These are phyloP conservation scores for Polia nebulosa DNA, from an alignment of 2,888 invertebrate species.

Conservation along the genomic window DNA sequence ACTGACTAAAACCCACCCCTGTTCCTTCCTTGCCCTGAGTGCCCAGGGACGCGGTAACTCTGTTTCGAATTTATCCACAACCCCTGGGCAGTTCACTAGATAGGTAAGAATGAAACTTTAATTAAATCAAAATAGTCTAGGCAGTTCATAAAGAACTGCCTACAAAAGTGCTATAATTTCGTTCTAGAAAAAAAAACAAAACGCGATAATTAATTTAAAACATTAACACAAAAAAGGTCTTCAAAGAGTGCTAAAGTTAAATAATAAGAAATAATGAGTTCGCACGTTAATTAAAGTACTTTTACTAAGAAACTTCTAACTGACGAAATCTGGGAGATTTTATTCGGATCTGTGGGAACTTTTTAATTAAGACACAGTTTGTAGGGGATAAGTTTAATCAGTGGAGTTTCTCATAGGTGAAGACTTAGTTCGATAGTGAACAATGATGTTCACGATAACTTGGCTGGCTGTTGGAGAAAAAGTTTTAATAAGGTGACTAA, in stretches of 20 bases:
- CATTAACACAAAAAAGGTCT: conserved; percentile 34
- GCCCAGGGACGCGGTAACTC: too few species aligned
- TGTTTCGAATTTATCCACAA: too few species aligned
- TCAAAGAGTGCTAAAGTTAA: conserved; percentile 57
- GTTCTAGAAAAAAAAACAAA: conserved; percentile 10
- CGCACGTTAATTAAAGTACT: conserved; percentile 72
- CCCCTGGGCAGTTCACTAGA: too few species aligned
- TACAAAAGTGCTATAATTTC: too few species aligned
- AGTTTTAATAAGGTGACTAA: neutral
- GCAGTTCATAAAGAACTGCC: too few species aligned
- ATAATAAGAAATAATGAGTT: conserved; percentile 74
- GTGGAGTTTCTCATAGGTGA: conserved; percentile 46
- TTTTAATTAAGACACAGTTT: conserved; percentile 70
- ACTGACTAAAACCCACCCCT: too few species aligned
- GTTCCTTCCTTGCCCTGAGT: too few species aligned
- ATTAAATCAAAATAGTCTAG: too few species aligned
- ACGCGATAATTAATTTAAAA: neutral
- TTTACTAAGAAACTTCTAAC: conserved; percentile 66
- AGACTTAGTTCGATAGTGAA: conserved; percentile 17
- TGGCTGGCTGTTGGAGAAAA: neutral
- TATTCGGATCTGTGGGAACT: conserved; percentile 69
- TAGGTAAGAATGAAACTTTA: too few species aligned
- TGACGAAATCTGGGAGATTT: conserved; percentile 67
- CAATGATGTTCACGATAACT: neutral
- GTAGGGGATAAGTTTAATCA: conserved; percentile 53